Evolutionary conservation across 2,797 vertebrate species (phyloP).

Genomic region (Falco columbarius): DNA sequence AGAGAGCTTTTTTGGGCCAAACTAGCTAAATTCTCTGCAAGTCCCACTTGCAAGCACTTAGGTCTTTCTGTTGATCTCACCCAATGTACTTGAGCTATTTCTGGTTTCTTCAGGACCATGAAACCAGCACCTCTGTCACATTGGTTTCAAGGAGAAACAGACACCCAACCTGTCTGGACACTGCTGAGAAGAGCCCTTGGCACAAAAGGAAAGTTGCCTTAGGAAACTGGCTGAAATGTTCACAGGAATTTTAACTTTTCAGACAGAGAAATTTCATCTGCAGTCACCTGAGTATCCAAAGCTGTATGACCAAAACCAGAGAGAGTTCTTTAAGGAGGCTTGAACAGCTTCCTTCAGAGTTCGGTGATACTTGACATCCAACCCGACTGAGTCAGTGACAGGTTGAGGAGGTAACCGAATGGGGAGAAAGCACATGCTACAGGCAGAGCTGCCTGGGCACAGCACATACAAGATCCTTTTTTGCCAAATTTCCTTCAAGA

Average conservation of each 20-base stretch:
- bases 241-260: neutral
- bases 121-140: neutral
- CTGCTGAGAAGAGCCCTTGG: neutral
- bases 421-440: neutral
- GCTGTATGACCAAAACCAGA: neutral
- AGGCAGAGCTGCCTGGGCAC: neutral
- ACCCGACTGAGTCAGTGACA: neutral
- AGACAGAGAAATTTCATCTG: neutral
- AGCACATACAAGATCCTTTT: neutral
- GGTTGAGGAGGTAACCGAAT: neutral
- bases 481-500: neutral
- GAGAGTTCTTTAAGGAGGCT: neutral
- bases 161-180: neutral
- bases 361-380: neutral
- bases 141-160: neutral
- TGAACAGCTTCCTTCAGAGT: neutral
- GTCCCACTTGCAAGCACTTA: neutral
- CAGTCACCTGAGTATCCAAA: neutral
- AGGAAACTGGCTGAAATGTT: neutral
- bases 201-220: neutral
- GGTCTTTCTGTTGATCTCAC: neutral
- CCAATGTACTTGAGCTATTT: neutral
- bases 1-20: neutral
- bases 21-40: neutral
- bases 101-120: neutral